Evolutionary conservation across 2,113 vertebrate genomes (phyloP).

Genomic region (Spilogale gracilis): DNA sequence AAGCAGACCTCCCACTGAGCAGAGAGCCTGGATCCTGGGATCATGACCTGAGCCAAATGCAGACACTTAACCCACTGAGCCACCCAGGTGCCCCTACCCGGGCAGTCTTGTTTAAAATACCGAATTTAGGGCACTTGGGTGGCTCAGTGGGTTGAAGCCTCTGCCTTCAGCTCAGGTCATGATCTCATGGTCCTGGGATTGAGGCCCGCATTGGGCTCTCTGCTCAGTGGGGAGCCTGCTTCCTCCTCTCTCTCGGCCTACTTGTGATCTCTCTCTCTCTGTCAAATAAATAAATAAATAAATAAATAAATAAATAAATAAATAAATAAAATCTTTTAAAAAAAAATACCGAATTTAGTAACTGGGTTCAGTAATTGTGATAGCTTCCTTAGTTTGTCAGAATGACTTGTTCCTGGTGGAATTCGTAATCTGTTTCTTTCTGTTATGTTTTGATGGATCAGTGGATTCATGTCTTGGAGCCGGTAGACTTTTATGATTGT

Average conservation of each 20-base stretch:
- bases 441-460: background rate
- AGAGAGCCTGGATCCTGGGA: background rate
- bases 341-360: background rate
- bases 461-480: background rate
- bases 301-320: too few species aligned
- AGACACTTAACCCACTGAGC: background rate
- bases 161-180: too few species aligned
- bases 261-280: too few species aligned
- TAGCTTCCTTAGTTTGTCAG: background rate
- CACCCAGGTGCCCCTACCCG: rapidly evolving
- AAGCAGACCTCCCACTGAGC: background rate
- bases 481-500: background rate
- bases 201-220: too few species aligned
- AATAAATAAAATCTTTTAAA: too few species aligned
- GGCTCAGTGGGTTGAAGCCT: too few species aligned
- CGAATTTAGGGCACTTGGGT: too few species aligned
- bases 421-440: background rate
- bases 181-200: too few species aligned
- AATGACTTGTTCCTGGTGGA: background rate
- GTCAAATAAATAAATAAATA: too few species aligned
- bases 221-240: too few species aligned
- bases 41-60: background rate
- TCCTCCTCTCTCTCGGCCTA: too few species aligned
- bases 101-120: background rate
- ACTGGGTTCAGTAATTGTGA: background rate